Evolutionary conservation across 92 coral and sea anemone genomes (phyloP), one percentile per base, ranked within the genome.

Genomic region (Hydrozoanthus gracilis): DNA sequence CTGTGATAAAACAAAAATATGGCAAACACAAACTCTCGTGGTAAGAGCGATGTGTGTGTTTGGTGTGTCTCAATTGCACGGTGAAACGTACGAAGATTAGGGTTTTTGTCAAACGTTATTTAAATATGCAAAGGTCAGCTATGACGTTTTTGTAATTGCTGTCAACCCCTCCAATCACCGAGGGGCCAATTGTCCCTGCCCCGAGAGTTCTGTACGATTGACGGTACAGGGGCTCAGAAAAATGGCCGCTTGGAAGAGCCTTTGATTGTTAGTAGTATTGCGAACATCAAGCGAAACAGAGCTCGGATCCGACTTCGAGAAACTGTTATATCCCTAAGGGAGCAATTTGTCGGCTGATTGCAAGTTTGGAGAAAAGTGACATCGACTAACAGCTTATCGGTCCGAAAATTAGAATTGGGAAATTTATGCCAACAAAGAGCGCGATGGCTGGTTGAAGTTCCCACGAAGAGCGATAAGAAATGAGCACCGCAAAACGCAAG

Each of bases 401-500:
- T 62, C 71, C 85, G 85, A 64, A 80, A 70, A 80, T 80, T 64
- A 65, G 54, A 65, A 80, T 47, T 80, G 35, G 56, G 73, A 70
- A 80, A 80, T 62, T 80, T 65, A 64, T 17, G 62, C 51, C 55
- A 80, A 65, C 70, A 80, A 80, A 65, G 85, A 80, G 39, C 85
- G 85, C 85, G 62, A 80, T 80, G 85, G 85, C 85, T 80, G 85
- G 72, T 16, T 80, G 74, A 80, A 80, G 74, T 64, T 79, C 85
- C 85, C 85, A 80, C 85, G 58, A 65, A 65, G 9, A 66, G 44
- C 85, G 85, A 80, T 80, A 80, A 80, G n/a, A 80, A 82, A 94
- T 94, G 98, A 94, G 98, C 83, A 92, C 98, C 51, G 94, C 94
- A 49, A 94, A 94, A 62, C 87, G 98, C 79, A 94, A 94, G 86